These are phyloP conservation scores for Pseudocheirus occidentalis DNA, from an alignment of 2,797 vertebrate species.

Conservation along the genomic window DNA sequence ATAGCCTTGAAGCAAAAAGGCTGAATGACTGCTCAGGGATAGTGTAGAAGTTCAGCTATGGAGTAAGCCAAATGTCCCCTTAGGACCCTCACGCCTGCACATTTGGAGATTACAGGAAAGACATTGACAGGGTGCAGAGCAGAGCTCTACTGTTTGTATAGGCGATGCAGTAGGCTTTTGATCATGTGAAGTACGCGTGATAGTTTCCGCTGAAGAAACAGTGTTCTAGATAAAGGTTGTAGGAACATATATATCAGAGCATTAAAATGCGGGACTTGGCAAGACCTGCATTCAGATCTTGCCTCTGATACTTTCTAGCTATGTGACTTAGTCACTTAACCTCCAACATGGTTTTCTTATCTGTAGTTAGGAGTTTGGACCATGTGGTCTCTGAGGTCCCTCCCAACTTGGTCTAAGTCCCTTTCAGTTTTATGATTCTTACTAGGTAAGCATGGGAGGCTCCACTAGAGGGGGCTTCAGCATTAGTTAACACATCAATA, in stretches of 20 bases:
- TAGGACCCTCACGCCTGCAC: not conserved
- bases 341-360: not conserved
- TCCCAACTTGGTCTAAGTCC: not conserved
- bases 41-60: not conserved
- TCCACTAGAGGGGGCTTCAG: conserved; percentile 76
- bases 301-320: not conserved
- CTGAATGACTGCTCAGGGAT: not conserved
- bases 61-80: not conserved
- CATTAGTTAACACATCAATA: conserved; percentile 1
- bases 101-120: not conserved
- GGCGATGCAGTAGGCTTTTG: not conserved
- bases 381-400: not conserved
- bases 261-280: not conserved
- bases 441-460: not conserved
- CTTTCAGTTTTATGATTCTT: not conserved
- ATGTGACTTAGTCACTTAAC: not conserved
- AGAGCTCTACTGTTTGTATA: not conserved
- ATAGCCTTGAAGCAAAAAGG: not conserved
- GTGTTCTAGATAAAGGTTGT: not conserved
- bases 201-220: not conserved
- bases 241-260: not conserved
- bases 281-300: not conserved
- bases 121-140: not conserved
- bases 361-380: not conserved
- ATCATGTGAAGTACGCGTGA: not conserved